Conservation (phyloP, 2,888 invertebrate genomes). For the Nudaria mundana region DNA sequence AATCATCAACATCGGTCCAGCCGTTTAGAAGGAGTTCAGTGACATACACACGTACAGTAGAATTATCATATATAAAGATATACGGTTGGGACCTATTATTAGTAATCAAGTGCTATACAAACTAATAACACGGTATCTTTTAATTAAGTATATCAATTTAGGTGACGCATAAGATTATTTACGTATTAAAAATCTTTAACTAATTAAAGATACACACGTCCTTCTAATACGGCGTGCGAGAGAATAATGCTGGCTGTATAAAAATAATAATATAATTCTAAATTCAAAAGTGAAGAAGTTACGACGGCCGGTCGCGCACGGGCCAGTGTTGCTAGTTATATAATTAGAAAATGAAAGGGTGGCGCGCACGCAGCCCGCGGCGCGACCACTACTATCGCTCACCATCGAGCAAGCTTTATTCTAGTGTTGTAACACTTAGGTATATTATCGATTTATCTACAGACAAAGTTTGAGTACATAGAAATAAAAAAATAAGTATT, state of each 20-base stretch:
- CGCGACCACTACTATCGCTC: constrained; percentile 75
- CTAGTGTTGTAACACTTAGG: constrained; percentile 48
- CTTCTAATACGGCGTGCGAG: constrained; percentile 39
- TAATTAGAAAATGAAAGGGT: constrained; percentile 80
- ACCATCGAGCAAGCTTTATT: constrained; percentile 58
- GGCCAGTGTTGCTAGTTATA: constrained; percentile 75
- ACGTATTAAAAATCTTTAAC: constrained; percentile 46
- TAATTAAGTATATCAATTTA: constrained; percentile 8
- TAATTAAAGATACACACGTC: constrained; percentile 54
- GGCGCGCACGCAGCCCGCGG: constrained; percentile 74
- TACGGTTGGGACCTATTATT: too few relatives aligned
- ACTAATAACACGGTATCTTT: constrained; percentile 10
- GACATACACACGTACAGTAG: too few relatives aligned
- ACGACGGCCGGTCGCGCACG: constrained; percentile 68
- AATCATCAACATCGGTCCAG: too few relatives aligned
- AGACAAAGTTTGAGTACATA: too few relatives aligned
- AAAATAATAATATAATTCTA: constrained; percentile 66
- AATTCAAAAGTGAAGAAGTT: constrained; percentile 70
- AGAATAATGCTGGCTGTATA: constrained; percentile 57
- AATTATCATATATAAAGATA: too few relatives aligned
- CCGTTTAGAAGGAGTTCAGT: too few relatives aligned
- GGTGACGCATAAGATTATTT: constrained; percentile 32
- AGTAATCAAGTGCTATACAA: constrained; percentile 21
- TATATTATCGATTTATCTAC: constrained; percentile 28
- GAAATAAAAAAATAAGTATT: too few relatives aligned